phyloP scores from a whole-genome alignment of 2,797 vertebrate genomes.

The Tragopan temminckii region DNA sequence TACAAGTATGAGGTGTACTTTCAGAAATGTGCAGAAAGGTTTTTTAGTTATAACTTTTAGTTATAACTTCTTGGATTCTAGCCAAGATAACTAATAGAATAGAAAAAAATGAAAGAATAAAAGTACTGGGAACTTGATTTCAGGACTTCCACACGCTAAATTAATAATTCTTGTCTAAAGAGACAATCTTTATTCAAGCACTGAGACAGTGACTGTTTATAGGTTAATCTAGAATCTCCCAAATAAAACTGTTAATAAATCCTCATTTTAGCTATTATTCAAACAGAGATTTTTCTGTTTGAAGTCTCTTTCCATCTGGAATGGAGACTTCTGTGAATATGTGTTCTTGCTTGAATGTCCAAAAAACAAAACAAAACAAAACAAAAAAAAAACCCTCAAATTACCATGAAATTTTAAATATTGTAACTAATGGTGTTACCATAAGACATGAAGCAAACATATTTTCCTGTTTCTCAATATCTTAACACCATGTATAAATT shows the following conservation, averaged over 20 bases:
- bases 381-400: background rate
- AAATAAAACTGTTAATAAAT: background rate
- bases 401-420: background rate
- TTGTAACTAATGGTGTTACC: background rate
- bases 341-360: fast-evolving
- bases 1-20: background rate
- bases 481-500: background rate
- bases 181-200: background rate
- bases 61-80: background rate
- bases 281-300: background rate
- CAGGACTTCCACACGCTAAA: background rate
- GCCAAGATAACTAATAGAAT: background rate
- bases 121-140: background rate
- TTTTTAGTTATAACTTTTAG: background rate
- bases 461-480: background rate
- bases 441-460: background rate
- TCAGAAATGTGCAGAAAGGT: background rate
- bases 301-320: background rate
- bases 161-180: background rate
- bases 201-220: background rate
- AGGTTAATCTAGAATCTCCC: background rate
- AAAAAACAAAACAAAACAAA: background rate
- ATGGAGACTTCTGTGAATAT: background rate
- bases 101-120: background rate
- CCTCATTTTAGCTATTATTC: background rate